phyloP scores from a whole-genome alignment of 2,113 vertebrate species.

The Larimichthys polyactis region DNA sequence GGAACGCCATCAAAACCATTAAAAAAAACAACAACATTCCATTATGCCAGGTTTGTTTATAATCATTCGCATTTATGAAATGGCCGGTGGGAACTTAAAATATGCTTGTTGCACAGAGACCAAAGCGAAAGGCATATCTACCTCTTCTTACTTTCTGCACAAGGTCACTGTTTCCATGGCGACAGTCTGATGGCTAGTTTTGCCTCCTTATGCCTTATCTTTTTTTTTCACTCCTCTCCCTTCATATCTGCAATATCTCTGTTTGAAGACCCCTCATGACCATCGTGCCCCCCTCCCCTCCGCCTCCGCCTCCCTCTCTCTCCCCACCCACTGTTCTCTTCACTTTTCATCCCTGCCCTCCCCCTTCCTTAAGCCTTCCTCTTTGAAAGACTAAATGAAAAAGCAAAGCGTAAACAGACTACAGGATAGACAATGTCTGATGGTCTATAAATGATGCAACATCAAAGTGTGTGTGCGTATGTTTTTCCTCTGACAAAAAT shows the following conservation, averaged over 20 bases:
- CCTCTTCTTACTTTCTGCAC: constrained; percentile 72
- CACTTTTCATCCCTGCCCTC: constrained; percentile 51
- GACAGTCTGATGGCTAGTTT: constrained; percentile 79
- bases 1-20: constrained; percentile 31
- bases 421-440: constrained; percentile 64
- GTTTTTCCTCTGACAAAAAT: constrained; percentile 62
- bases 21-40: constrained; percentile 6
- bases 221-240: constrained; percentile 69
- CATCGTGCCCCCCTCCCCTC: not conserved
- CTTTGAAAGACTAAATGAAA: constrained; percentile 71
- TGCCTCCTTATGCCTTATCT: constrained; percentile 73
- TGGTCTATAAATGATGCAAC: constrained; percentile 72
- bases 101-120: constrained; percentile 67
- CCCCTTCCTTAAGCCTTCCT: constrained; percentile 44
- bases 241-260: constrained; percentile 76
- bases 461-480: constrained; percentile 63
- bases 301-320: not conserved
- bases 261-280: constrained; percentile 75
- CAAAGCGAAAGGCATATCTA: constrained; percentile 70
- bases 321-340: constrained; percentile 46
- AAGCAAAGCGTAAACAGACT: constrained; percentile 55
- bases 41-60: constrained; percentile 7
- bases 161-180: constrained; percentile 84
- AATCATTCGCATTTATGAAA: constrained; percentile 43
- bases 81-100: constrained; percentile 58